Percentiles rank a stretch among this genome's conserved stretches.
Evolutionary conservation across 2,113 vertebrate genomes (phyloP).

Genomic region (Maccullochella peelii): DNA sequence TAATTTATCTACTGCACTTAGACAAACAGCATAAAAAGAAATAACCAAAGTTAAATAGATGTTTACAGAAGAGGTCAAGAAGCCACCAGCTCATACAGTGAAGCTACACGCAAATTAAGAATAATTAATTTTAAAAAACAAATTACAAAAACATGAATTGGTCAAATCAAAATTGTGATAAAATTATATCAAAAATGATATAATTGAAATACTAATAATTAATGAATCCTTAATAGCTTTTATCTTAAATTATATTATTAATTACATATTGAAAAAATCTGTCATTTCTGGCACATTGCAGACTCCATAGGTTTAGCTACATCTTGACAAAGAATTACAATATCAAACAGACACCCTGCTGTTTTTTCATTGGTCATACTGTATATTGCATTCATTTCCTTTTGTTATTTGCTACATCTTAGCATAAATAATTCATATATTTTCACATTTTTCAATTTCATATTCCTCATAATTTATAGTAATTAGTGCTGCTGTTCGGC

Average conservation of each 20-base stretch:
- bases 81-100: not conserved
- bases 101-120: not conserved
- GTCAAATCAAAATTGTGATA: too few relatives aligned
- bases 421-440: not conserved
- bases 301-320: not conserved
- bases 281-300: not conserved
- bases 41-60: too few relatives aligned
- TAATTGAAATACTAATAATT: not conserved
- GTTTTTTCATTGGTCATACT: not conserved
- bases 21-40: too few relatives aligned
- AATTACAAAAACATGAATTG: not conserved
- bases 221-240: not conserved
- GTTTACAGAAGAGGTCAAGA: not conserved
- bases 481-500: constrained; percentile 20
- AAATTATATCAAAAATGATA: too few relatives aligned
- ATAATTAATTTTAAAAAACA: not conserved
- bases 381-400: not conserved
- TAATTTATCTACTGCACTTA: not conserved
- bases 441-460: not conserved
- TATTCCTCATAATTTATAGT: not conserved
- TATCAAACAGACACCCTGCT: not conserved
- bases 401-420: not conserved
- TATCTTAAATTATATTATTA: not conserved
- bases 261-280: not conserved
- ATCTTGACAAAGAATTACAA: not conserved